Base-by-base conservation (phyloP, 1,140 invertebrate species). In the Drosophila quadrilineata region DNA sequence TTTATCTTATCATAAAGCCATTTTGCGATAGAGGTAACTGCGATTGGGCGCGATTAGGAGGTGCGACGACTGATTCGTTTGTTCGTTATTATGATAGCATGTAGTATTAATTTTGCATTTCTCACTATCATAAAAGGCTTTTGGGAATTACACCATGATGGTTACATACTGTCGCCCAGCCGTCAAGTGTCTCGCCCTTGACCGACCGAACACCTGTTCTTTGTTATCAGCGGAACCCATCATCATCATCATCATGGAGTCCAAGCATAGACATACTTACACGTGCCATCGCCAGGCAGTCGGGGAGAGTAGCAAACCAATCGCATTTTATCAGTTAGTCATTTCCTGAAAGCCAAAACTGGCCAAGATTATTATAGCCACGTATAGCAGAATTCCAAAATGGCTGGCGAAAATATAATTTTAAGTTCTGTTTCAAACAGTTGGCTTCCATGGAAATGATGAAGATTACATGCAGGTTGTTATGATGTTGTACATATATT, bases 241-340 rank as follows among this genome's bases (percentile, higher is more conserved):
- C 19, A 38, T 22, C 12, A 6, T 1, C 31, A 53, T 19, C 35
- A 36, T 16, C 35, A 45, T 28, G 17, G 9, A 17, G 21, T 33
- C 4, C 19, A 1, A 40, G 17, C 29, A 3, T 14, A 2, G 36
- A 38, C 56, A 60, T 49, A 46, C 22, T 67, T 48, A 54, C 58
- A 67, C 65, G 65, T 56, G 35, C 35, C 49, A 16, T 14, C 40
- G 16, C 31, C 36, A 24, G 22, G 38, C 35, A 36, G 4, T n/a
- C n/a, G n/a, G n/a, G n/a, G n/a, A n/a, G n/a, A n/a, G n/a, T n/a
- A 19, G 9, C 28, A 50, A 36, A 19, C 57, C 31, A 35, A 54
- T 36, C 50, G 45, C 5, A n/a, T 71, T 66, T 71, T 80, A 79
- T 79, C 75, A 75, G 56, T 50, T 52, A 71, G 54, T 66, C 54